Percentiles rank a stretch among this genome's conserved stretches.
Evolutionary conservation across 2,888 invertebrate genomes (phyloP).

Genomic region (Nemapogon koenigi): DNA sequence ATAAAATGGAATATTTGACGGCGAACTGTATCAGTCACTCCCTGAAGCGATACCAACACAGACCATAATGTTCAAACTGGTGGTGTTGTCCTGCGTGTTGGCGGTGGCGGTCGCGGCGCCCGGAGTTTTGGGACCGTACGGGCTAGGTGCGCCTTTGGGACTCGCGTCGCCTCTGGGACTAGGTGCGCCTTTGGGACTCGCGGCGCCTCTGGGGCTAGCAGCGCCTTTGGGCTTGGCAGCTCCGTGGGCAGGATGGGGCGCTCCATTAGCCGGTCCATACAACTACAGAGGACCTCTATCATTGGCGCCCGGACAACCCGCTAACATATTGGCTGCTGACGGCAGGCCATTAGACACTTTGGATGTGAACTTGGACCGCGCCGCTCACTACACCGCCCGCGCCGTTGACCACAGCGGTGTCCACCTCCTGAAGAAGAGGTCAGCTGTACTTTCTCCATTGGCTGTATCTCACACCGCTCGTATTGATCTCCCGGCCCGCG

Average conservation of each 20-base stretch:
- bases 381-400: constrained; percentile 43
- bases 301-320: constrained; percentile 49
- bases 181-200: constrained; percentile 21
- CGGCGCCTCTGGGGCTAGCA: constrained; percentile 15
- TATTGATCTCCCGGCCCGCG: constrained; percentile 26
- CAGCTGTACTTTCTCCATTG: constrained; percentile 26
- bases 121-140: no score
- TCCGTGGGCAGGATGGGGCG: constrained; percentile 26
- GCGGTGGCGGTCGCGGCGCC: constrained; percentile 62
- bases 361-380: constrained; percentile 52
- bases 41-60: constrained; percentile 46
- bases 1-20: constrained; percentile 31
- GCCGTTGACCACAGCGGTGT: constrained; percentile 34
- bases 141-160: constrained; percentile 17
- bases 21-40: constrained; percentile 34
- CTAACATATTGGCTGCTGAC: constrained; percentile 46
- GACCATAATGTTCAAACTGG: constrained; percentile 64
- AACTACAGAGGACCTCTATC: constrained; percentile 55
- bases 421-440: constrained; percentile 39
- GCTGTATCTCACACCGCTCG: constrained; percentile 30
- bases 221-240: constrained; percentile 19
- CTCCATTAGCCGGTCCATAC: constrained; percentile 26
- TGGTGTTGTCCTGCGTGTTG: constrained; percentile 69
- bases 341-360: constrained; percentile 55
- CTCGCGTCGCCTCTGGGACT: constrained; percentile 18